These are phyloP conservation scores for Drosophila parvula DNA, from an alignment of 1,140 invertebrate species.

Conservation along the genomic window DNA sequence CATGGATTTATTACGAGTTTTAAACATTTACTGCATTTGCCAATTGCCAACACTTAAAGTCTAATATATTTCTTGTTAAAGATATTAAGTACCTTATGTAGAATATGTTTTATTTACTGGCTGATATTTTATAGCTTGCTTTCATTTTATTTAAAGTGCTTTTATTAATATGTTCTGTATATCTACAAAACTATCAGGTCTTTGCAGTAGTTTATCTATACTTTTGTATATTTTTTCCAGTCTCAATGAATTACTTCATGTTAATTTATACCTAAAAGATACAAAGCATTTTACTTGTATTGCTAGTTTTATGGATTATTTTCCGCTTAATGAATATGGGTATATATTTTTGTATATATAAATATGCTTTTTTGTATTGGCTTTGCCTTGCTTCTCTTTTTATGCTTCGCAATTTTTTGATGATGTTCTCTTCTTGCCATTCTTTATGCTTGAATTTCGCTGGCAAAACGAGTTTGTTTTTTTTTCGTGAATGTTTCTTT, in stretches of 20 bases:
- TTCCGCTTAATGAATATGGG: constrained; percentile 3
- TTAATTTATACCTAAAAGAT: not conserved
- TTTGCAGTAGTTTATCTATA: not conserved
- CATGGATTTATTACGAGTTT: not conserved
- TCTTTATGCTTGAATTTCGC: constrained; percentile 66
- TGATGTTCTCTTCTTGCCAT: constrained; percentile 46
- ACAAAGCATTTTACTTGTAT: not conserved
- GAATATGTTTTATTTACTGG: no score
- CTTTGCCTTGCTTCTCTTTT: constrained; percentile 32
- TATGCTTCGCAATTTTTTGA: constrained; percentile 49
- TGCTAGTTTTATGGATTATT: not conserved
- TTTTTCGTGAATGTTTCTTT: constrained; percentile 32
- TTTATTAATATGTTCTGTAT: no score
- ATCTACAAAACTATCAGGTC: not conserved
- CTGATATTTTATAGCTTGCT: no score
- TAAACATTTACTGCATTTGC: not conserved
- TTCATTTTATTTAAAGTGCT: no score
- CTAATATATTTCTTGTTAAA: not conserved
- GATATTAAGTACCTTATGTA: not conserved
- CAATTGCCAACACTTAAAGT: no score
- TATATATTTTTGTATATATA: not conserved
- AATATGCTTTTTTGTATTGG: not conserved
- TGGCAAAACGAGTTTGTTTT: constrained; percentile 63
- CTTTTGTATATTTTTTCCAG: not conserved
- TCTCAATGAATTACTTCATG: not conserved